These are phyloP conservation scores for Silurus glanis DNA, from an alignment of 2,113 vertebrate species.

Conservation along the genomic window DNA sequence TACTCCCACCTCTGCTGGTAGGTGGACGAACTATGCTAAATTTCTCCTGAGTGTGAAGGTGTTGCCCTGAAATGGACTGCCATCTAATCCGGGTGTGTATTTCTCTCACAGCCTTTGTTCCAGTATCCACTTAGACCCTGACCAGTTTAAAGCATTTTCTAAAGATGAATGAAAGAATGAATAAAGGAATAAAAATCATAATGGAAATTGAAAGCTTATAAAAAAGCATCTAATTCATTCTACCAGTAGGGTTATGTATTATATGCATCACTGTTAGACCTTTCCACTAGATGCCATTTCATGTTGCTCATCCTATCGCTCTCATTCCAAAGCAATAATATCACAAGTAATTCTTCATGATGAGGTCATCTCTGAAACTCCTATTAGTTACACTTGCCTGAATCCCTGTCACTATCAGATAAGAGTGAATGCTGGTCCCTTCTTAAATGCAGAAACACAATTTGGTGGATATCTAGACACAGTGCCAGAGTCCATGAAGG, in stretches of 20 bases:
- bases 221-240: neutral
- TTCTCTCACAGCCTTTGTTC: neutral
- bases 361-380: slow-evolving; percentile 23
- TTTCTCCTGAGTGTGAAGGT: neutral
- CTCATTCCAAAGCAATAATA: slow-evolving; percentile 38
- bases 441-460: slow-evolving; percentile 25
- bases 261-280: neutral
- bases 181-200: neutral
- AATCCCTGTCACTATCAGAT: slow-evolving; percentile 44
- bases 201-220: neutral
- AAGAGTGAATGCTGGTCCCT: slow-evolving; percentile 19
- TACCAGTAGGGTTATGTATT: neutral
- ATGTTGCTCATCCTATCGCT: neutral
- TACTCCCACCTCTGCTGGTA: neutral
- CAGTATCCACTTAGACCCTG: neutral
- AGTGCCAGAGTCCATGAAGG: neutral
- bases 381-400: slow-evolving; percentile 42
- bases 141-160: neutral
- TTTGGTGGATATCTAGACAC: neutral
- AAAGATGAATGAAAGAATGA: neutral
- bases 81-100: neutral
- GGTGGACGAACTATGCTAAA: neutral
- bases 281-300: neutral
- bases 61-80: neutral
- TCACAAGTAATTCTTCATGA: slow-evolving; percentile 36